Evolutionary conservation across 2,888 invertebrate genomes (phyloP).

Genomic region (Bombylius major): DNA sequence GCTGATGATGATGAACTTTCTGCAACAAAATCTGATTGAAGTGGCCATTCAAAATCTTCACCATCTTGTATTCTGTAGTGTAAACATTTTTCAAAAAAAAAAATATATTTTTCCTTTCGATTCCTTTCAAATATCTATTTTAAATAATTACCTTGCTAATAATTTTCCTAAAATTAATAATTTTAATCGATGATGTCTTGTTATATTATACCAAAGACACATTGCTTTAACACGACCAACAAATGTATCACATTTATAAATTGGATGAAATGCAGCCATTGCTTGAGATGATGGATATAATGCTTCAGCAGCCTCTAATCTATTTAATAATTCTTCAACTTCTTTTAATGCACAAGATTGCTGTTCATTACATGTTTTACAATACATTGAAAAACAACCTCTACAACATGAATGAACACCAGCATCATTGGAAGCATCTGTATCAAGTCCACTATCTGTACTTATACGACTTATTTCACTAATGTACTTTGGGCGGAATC

Average conservation of each 20-base stretch:
- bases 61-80: conserved; percentile 26
- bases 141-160: conserved; percentile 32
- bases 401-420: conserved; percentile 28
- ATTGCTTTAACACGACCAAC: conserved; percentile 49
- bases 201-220: conserved; percentile 87
- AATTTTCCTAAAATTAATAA: conserved; percentile 60
- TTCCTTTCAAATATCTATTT: background rate
- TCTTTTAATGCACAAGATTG: conserved; percentile 64
- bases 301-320: conserved; percentile 63
- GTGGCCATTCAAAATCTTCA: conserved; percentile 35
- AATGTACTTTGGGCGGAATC: conserved; percentile 27
- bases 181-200: conserved; percentile 69
- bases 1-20: conserved; percentile 30
- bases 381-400: conserved; percentile 65
- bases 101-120: too few relatives aligned
- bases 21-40: conserved; percentile 22
- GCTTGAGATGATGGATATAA: conserved; percentile 75
- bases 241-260: conserved; percentile 36
- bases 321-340: conserved; percentile 55
- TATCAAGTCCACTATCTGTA: conserved; percentile 30
- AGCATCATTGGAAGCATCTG: conserved; percentile 18
- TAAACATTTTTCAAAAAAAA: background rate
- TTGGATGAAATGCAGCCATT: conserved; percentile 60
- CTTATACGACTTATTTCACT: conserved; percentile 28
- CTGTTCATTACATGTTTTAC: conserved; percentile 53